A percentile compares a stretch with the other conserved stretches of the same genome.
Evolutionary conservation across 92 coral and sea anemone species (phyloP).

Genomic region (Muricea muricata): DNA sequence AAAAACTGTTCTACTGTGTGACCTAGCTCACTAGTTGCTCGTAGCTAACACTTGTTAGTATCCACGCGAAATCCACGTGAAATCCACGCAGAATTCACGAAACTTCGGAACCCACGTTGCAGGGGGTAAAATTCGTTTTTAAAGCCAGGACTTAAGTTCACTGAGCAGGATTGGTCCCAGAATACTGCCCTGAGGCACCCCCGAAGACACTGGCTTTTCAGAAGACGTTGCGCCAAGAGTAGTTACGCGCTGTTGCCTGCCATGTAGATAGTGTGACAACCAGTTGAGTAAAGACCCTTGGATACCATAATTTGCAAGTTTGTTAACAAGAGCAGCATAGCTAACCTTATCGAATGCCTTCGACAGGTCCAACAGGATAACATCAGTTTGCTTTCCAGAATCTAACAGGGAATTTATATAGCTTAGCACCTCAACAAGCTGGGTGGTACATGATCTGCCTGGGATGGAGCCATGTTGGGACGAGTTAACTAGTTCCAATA

Average conservation of each 20-base stretch:
- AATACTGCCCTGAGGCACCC: slow-evolving; percentile 62
- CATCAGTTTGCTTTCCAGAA: slow-evolving; percentile 48
- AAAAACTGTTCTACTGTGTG: too few species aligned
- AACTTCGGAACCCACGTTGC: too few species aligned
- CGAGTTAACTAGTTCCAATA: not conserved
- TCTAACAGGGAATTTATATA: slow-evolving; percentile 41
- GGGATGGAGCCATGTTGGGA: not conserved
- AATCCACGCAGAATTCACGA: too few species aligned
- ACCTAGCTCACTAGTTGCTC: too few species aligned
- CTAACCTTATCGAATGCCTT: slow-evolving; percentile 49
- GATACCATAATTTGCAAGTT: slow-evolving; percentile 8
- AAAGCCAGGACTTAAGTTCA: too few species aligned
- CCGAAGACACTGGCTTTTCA: slow-evolving; percentile 55
- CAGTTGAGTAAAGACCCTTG: slow-evolving; percentile 17
- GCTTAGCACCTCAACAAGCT: slow-evolving; percentile 40
- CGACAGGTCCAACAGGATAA: slow-evolving; percentile 34
- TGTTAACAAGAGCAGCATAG: slow-evolving; percentile 29
- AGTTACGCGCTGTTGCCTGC: slow-evolving; percentile 54
- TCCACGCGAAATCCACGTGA: too few species aligned
- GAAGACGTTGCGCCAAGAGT: slow-evolving; percentile 47
- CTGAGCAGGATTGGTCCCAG: slow-evolving; percentile 57
- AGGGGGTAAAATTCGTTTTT: too few species aligned
- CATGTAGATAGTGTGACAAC: slow-evolving; percentile 50
- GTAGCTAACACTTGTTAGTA: too few species aligned
- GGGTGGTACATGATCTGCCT: slow-evolving; percentile 45